Conservation (phyloP, 2,888 invertebrate genomes). For the Argyresthia albistria region DNA sequence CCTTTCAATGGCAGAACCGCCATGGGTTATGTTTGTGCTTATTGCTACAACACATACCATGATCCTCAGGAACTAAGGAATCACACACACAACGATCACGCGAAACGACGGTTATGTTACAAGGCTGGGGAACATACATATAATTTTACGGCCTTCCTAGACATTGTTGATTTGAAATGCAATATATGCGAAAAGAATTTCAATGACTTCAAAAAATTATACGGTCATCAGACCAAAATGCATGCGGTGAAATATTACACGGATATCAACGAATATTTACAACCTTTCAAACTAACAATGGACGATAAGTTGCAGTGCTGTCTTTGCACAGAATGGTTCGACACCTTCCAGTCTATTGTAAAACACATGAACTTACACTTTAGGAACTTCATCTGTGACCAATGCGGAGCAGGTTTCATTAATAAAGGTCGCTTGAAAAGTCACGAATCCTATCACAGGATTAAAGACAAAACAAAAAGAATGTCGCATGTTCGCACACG, state of each 20-base stretch:
- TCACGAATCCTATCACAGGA: slow-evolving; percentile 49
- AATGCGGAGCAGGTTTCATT: slow-evolving; percentile 58
- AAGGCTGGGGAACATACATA: neutral
- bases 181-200: slow-evolving; percentile 39
- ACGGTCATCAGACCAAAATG: slow-evolving; percentile 39
- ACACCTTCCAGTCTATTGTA: slow-evolving; percentile 56
- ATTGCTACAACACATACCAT: neutral
- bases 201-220: slow-evolving; percentile 32
- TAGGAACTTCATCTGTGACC: slow-evolving; percentile 56
- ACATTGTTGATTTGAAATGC: slow-evolving; percentile 55
- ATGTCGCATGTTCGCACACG: too few species aligned
- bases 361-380: slow-evolving; percentile 62
- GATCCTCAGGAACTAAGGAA: neutral
- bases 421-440: slow-evolving; percentile 48
- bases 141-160: slow-evolving; percentile 52
- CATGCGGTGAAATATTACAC: slow-evolving; percentile 52
- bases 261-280: slow-evolving; percentile 49
- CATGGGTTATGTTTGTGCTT: slow-evolving; percentile 2
- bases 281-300: slow-evolving; percentile 44
- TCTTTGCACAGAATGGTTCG: slow-evolving; percentile 44
- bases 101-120: neutral
- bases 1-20: slow-evolving; percentile 1
- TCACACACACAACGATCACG: neutral
- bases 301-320: slow-evolving; percentile 52
- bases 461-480: slow-evolving; percentile 16